phyloP scores from a whole-genome alignment of 2,888 invertebrate species.

The Conus canariensis region DNA sequence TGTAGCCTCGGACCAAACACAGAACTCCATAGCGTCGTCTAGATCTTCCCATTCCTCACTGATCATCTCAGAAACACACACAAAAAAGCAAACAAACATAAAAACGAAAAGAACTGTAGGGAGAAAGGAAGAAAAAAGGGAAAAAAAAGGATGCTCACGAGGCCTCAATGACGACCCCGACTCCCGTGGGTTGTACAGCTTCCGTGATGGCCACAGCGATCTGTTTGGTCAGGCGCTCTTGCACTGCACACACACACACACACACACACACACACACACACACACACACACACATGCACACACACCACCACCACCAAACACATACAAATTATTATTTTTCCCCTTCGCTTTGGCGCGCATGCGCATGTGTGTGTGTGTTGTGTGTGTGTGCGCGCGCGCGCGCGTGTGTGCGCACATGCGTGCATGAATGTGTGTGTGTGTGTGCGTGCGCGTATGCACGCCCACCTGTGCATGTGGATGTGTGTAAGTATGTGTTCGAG shows the following conservation, averaged over 20 bases:
- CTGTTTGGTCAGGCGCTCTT: constrained; percentile 98
- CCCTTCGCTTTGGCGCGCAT: not conserved
- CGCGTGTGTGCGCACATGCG: too few relatives aligned
- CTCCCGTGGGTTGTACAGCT: constrained; percentile 97
- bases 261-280: constrained; percentile 4
- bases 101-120: too few relatives aligned
- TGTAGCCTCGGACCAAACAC: not conserved
- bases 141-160: constrained; percentile 87
- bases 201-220: constrained; percentile 98
- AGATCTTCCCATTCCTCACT: too few relatives aligned
- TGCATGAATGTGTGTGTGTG: too few relatives aligned
- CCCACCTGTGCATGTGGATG: too few relatives aligned
- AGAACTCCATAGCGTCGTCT: too few relatives aligned
- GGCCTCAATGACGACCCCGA: constrained; percentile 99
- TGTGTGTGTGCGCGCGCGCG: too few relatives aligned
- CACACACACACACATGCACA: constrained; percentile 2
- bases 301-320: not conserved
- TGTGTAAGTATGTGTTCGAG: too few relatives aligned
- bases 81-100: too few relatives aligned
- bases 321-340: not conserved
- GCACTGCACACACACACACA: constrained; percentile 82
- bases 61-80: too few relatives aligned
- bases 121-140: too few relatives aligned
- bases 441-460: not conserved
- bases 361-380: not conserved